Base-by-base conservation (phyloP, 2,888 invertebrate species). In the Hirtodrosophila alboralis region DNA sequence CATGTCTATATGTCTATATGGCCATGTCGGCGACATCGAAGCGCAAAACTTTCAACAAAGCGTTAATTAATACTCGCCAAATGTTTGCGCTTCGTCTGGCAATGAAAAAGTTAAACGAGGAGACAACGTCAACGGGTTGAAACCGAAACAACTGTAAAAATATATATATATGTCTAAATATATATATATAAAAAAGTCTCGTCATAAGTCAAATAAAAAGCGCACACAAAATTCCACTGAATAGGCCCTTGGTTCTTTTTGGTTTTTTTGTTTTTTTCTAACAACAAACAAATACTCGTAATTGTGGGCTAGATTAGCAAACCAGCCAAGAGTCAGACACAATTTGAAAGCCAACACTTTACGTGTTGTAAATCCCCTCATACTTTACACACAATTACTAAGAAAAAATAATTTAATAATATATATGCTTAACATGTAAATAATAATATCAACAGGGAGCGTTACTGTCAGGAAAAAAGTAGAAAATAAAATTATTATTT, bases 71-170 rank as follows among this genome's bases (percentile, higher is more conserved):
- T 87, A 87, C 87, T 74, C 75, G 79, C 80, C 80, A 76, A 85
- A 87, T 88, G 84, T 87, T 87, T 87, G 87, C 76, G 76, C 86
- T 85, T 68, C 71, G 87, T 87, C 87, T 87, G 88, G 88, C 83
- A 84, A 83, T 86, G 86, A 79, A 87, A 86, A 86, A 84, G 87
- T 75, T 78, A 70, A 84, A 60, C 81, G 80, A 74, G 74, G 1
- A 41, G 13, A 36, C 45, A 30, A 34, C 45, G 41, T 27, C 65
- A 66, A 59, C 66, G 78, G 65, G 78, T n/a, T 69, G 69, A 52
- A 37, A 57, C 69, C 60, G 48, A 54, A 44, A 48, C 34, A 61
- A 53, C 52, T 44, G 57, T n/a, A 10, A 33, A 51, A 64, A 27
- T 18, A 36, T 9, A 54, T 26, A 33, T 3, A 13, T 12, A 64